These are phyloP conservation scores for Ferdinandea cuprea DNA, from an alignment of 2,888 invertebrate species.

Conservation along the genomic window DNA sequence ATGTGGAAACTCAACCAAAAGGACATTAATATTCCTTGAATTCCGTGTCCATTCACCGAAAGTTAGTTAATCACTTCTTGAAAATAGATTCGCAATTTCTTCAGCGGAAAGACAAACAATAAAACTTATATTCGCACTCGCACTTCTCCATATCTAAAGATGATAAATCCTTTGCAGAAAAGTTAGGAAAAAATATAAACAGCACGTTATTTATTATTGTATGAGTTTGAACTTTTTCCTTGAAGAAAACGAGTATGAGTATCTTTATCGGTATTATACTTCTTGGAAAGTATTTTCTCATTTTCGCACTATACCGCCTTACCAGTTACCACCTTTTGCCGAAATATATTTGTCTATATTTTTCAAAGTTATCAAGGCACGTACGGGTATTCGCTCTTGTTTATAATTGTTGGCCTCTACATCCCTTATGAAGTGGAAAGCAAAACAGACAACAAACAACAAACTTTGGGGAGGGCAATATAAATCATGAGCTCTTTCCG, in stretches of 20 bases:
- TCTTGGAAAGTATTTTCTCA: slow-evolving; percentile 11
- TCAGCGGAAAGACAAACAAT: background rate
- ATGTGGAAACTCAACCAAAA: no score
- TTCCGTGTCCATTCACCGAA: no score
- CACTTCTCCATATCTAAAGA: background rate
- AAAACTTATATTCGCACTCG: background rate
- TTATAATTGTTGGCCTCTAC: slow-evolving; percentile 60
- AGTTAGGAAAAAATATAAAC: background rate
- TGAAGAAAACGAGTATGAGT: background rate
- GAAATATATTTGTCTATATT: slow-evolving; percentile 16
- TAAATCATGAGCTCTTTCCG: slow-evolving; percentile 46
- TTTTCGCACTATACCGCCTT: slow-evolving; percentile 7
- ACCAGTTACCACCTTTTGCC: background rate
- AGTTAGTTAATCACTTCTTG: background rate
- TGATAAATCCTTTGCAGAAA: background rate
- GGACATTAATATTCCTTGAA: no score
- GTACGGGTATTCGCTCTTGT: slow-evolving; percentile 41
- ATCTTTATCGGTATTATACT: background rate
- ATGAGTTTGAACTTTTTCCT: slow-evolving; percentile 22
- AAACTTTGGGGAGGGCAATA: slow-evolving; percentile 30
- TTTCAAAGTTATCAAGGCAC: slow-evolving; percentile 49
- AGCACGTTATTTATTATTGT: slow-evolving; percentile 38
- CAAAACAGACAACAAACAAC: slow-evolving; percentile 33
- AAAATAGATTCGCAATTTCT: background rate
- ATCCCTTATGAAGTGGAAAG: slow-evolving; percentile 34